Evolutionary conservation across 2,113 vertebrate genomes (phyloP).

Genomic region (Eulemur rufifrons): DNA sequence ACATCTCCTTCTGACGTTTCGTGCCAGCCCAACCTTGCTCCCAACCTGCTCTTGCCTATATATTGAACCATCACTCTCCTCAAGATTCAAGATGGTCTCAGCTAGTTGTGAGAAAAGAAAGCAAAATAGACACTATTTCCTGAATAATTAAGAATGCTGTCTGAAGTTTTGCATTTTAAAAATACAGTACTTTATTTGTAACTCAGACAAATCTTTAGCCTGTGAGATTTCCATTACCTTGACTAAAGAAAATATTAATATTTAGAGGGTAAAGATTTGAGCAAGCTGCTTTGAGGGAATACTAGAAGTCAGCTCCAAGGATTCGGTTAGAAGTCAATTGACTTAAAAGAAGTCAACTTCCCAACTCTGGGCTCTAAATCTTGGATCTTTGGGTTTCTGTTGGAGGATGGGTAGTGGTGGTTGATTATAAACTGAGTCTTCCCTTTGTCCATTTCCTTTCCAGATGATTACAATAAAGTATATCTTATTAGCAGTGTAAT

Average conservation of each 20-base stretch:
- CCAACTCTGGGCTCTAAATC: neutral
- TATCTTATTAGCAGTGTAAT: neutral
- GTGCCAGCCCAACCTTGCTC: neutral
- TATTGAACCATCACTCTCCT: neutral
- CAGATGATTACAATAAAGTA: slow-evolving; percentile 37
- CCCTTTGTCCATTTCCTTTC: neutral
- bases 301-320: neutral
- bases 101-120: neutral
- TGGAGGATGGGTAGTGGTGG: neutral
- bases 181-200: neutral
- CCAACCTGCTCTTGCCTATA: neutral
- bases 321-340: neutral
- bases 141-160: neutral
- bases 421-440: neutral
- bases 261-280: neutral
- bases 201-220: neutral
- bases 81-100: neutral
- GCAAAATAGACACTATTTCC: neutral
- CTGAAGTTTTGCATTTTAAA: neutral
- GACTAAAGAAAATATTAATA: slow-evolving; percentile 17
- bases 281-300: neutral
- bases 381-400: neutral
- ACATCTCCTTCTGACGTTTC: neutral
- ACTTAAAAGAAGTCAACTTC: neutral
- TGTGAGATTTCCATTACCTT: neutral